Percentiles rank a stretch among this genome's conserved stretches.
These are phyloP conservation scores for Acanthoscelides obtectus DNA, from an alignment of 2,888 invertebrate species.

Conservation along the genomic window DNA sequence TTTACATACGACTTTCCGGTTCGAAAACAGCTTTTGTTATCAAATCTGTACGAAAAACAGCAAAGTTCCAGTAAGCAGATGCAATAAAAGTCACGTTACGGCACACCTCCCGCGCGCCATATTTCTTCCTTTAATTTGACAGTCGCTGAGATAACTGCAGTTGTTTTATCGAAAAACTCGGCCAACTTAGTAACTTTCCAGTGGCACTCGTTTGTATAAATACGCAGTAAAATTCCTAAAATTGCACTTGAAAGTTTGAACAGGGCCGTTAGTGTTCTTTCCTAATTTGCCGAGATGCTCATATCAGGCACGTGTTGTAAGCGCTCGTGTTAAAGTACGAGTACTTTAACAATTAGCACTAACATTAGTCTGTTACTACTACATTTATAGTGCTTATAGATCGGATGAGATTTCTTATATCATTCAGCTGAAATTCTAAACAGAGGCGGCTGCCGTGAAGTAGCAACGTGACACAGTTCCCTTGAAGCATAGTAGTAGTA, in stretches of 20 bases:
- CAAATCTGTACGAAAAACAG: background rate
- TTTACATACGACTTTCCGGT: background rate
- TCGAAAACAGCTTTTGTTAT: background rate
- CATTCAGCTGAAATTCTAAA: too few relatives aligned
- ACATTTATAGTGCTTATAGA: too few relatives aligned
- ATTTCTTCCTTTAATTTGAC: constrained; percentile 11
- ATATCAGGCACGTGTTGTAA: constrained; percentile 1
- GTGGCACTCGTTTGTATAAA: constrained; percentile 10
- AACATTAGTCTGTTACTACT: too few relatives aligned
- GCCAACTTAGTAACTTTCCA: constrained; percentile 4
- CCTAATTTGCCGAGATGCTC: constrained; percentile 12
- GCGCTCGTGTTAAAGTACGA: background rate
- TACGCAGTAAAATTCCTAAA: constrained; percentile 13
- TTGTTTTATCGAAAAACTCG: constrained; percentile 12
- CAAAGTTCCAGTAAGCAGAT: background rate
- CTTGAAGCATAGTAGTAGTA: too few relatives aligned
- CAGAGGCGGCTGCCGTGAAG: too few relatives aligned
- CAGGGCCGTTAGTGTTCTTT: constrained; percentile 11
- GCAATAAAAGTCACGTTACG: background rate
- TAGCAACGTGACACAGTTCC: too few relatives aligned
- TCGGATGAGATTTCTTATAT: too few relatives aligned
- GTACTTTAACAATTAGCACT: background rate
- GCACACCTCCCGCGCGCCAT: background rate
- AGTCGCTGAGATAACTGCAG: constrained; percentile 11
- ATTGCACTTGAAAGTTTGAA: constrained; percentile 12